A percentile compares a stretch with the other conserved stretches of the same genome.
Conservation (phyloP, 2,113 vertebrate species). For the Hymenochirus boettgeri region DNA sequence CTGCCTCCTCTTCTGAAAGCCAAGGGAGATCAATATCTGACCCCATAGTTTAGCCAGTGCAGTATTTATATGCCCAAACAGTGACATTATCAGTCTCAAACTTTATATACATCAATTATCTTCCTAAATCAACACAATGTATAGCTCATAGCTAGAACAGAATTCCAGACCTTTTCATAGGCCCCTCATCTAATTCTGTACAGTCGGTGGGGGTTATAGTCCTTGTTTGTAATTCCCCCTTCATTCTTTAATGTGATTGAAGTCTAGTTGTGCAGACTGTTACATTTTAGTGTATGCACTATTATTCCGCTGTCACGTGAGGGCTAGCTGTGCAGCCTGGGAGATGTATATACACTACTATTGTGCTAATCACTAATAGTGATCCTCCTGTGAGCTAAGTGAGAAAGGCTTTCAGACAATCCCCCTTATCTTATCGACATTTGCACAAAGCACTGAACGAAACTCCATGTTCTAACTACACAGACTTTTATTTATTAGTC, state of each 20-base stretch:
- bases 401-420: slow-evolving; percentile 50
- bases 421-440: slow-evolving; percentile 37
- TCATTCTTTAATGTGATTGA: too few species aligned
- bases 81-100: slow-evolving; percentile 84
- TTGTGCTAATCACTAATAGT: slow-evolving; percentile 58
- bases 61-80: slow-evolving; percentile 78
- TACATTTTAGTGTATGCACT: too few species aligned
- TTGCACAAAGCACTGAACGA: neutral
- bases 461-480: neutral
- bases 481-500: slow-evolving; percentile 5
- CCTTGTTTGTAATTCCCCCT: too few species aligned
- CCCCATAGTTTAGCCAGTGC: slow-evolving; percentile 70
- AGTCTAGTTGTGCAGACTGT: too few species aligned
- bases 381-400: slow-evolving; percentile 53
- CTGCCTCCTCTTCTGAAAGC: slow-evolving; percentile 53
- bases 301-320: slow-evolving; percentile 54
- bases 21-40: slow-evolving; percentile 74
- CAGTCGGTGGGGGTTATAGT: too few species aligned
- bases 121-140: slow-evolving; percentile 88
- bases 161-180: neutral
- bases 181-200: too few species aligned
- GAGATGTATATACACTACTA: slow-evolving; percentile 43
- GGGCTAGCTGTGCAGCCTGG: slow-evolving; percentile 61
- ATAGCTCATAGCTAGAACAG: slow-evolving; percentile 67
- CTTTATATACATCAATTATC: slow-evolving; percentile 79